Conservation (phyloP, 2,797 vertebrate species). For the Neopelma chrysocephalum region DNA sequence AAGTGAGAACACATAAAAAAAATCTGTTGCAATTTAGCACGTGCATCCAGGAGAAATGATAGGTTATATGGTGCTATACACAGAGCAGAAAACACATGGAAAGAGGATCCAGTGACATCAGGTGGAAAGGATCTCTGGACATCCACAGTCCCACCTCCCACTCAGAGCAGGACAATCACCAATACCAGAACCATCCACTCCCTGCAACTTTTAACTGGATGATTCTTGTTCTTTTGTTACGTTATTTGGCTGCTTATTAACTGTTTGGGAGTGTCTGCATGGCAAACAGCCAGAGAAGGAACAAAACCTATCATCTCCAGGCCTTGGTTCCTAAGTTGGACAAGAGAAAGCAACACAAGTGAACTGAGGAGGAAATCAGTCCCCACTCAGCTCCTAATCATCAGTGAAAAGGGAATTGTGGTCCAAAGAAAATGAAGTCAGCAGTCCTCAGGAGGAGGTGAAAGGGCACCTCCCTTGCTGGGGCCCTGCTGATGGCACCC, state of each 20-base stretch:
- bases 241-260: background rate
- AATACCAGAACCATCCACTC: background rate
- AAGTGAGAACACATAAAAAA: background rate
- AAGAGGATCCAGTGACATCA: background rate
- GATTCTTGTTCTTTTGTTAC: background rate
- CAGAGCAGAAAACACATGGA: background rate
- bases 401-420: background rate
- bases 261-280: background rate
- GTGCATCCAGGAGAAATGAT: background rate
- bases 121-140: background rate
- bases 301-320: background rate
- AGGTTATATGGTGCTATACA: background rate
- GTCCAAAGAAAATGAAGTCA: background rate
- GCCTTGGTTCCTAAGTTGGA: background rate
- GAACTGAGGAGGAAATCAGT: background rate
- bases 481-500: constrained; percentile 1
- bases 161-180: background rate
- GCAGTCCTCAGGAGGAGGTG: background rate
- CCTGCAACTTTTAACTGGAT: background rate
- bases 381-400: background rate
- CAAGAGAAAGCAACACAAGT: background rate
- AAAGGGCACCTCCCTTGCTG: constrained; percentile 10
- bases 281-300: background rate
- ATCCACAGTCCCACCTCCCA: background rate
- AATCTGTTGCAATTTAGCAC: background rate